phyloP scores from a whole-genome alignment of 2,888 invertebrate species.

The Tenodera sinensis region DNA sequence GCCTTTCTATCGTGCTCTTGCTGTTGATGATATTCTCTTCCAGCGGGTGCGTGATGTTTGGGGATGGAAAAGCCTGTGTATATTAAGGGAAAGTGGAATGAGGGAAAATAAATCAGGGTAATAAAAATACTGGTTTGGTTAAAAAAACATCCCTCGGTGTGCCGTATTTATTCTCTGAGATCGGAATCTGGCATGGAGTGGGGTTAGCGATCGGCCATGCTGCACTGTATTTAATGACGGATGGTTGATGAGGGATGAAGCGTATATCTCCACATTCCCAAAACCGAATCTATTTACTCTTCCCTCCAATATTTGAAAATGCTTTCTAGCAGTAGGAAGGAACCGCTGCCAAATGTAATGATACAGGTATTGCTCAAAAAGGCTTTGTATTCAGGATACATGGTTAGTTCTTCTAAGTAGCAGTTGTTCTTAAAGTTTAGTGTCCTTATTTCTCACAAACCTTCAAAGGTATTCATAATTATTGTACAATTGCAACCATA shows the following conservation, averaged over 20 bases:
- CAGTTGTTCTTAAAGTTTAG: too few species aligned
- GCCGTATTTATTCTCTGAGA: neutral
- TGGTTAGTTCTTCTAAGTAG: too few species aligned
- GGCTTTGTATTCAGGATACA: too few species aligned
- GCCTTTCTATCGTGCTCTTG: neutral
- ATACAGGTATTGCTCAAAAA: too few species aligned
- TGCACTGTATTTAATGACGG: neutral
- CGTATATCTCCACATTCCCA: neutral
- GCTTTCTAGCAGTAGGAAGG: neutral
- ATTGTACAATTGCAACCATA: too few species aligned
- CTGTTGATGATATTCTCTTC: neutral
- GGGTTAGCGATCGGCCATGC: neutral
- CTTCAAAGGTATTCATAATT: too few species aligned
- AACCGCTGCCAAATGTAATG: too few species aligned
- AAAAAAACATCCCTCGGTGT: neutral
- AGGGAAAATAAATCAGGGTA: neutral
- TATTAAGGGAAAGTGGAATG: neutral
- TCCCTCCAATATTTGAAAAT: neutral
- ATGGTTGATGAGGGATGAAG: neutral
- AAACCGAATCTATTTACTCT: neutral
- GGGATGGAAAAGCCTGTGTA: neutral
- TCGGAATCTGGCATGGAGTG: neutral
- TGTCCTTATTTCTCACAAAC: too few species aligned
- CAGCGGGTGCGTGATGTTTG: neutral
- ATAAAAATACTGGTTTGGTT: neutral